Percentiles rank a stretch among this genome's conserved stretches.
Evolutionary conservation across 2,797 vertebrate genomes (phyloP).

Genomic region (Acanthornis magna): DNA sequence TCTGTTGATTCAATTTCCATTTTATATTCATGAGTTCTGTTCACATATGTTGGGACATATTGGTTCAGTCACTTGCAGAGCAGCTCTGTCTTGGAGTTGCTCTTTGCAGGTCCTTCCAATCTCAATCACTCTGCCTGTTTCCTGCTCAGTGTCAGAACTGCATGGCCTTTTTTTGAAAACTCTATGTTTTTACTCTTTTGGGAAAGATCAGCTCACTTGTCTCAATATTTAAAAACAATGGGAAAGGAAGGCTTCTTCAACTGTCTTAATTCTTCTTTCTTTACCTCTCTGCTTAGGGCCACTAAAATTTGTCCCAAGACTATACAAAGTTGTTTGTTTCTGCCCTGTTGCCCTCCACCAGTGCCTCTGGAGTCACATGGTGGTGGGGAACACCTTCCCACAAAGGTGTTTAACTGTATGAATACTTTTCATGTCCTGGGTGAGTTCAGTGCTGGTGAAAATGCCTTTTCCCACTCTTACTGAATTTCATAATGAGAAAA

Average conservation of each 20-base stretch:
- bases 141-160: neutral
- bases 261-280: neutral
- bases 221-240: neutral
- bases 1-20: neutral
- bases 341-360: neutral
- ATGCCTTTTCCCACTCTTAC: neutral
- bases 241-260: neutral
- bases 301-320: neutral
- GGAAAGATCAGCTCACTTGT: fast-evolving
- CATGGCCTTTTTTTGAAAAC: fast-evolving
- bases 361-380: no score
- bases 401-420: neutral
- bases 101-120: neutral
- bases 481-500: neutral
- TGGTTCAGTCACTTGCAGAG: neutral
- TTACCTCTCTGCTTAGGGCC: neutral
- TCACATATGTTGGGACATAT: neutral
- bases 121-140: neutral
- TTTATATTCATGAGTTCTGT: neutral
- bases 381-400: neutral
- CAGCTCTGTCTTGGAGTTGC: neutral
- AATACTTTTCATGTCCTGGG: neutral
- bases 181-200: neutral
- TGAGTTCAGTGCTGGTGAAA: neutral
- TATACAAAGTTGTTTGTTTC: neutral